Base-by-base conservation (phyloP, 2,888 invertebrate species). In the Drosophila anceps region DNA sequence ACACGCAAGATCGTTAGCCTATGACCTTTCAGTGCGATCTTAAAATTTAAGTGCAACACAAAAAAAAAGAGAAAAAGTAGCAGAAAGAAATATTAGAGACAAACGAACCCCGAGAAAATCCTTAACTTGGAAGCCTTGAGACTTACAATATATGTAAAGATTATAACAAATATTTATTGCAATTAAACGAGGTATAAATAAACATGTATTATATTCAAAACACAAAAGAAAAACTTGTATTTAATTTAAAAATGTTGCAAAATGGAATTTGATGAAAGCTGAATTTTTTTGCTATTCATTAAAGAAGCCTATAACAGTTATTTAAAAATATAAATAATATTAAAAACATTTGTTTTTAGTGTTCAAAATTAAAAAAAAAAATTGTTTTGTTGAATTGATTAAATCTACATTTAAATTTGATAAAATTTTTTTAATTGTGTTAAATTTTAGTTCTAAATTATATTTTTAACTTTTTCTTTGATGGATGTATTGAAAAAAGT, bases 101-200 rank as follows among this genome's bases (percentile, higher is more conserved):
- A 59, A 63, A 33, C 2, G 7, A 51, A 20, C 15, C 24, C 31
- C 43, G 20, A 31, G 15, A 41, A 29, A 76, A 31, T 41, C 48
- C 18, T 58, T 50, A 81, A 66, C 76, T 62, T 66, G 76, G 70
- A 72, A 71, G 86, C 86, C 90, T 83, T 83, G 86, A 90, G 84
- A 86, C 90, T 86, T 86, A 86, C 81, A 76, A 73, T 69, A 54
- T 90, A 73, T 88, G 79, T 88, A 84, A 71, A 84, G 69, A 80
- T 59, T 64, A 63, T 65, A 85, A 79, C 69, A 72, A 74, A 74
- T 84, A 84, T 84, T 84, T 84, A 84, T 90, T 90, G 80, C 83
- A 85, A 88, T 71, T 71, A 66, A 76, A 79, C 35, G 53, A 76
- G 55, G 67, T 81, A 78, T 54, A 61, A 76, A 79, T 79, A 88